Base-by-base conservation (phyloP, 2,888 invertebrate genomes). In the Ernsta delagoae region DNA sequence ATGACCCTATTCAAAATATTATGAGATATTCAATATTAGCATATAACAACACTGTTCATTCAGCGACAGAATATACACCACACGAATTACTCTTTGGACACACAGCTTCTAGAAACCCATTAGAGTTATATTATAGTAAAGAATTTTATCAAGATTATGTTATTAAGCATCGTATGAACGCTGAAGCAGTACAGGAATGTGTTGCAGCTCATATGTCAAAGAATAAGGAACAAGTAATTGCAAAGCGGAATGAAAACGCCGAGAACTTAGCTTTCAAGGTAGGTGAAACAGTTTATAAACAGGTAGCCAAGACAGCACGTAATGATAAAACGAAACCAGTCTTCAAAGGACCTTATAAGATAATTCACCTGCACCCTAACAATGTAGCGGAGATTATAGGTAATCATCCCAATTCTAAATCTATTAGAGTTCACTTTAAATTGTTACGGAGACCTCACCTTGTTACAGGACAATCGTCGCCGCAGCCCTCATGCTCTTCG, bases 131-230 rank as follows among this genome's bases (percentile, higher is more conserved):
- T 75, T 85, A 66, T 71, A 77, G 73, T 0, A 73, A 76, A 62
- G 76, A 79, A 73, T 96, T 89, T 77, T 95, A 94, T 34, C 96
- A 93, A 12, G 97, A 96, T 82, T 96, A 96, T 59, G 96, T 95
- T 1, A 96, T 96, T 70, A 95, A 94, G 84, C 97, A 97, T 64
- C 45, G 45, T 5, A n/a, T 48, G 45, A 48, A 48, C 12, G 45
- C 45, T 12, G 45, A 48, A 48, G 45, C 45, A n/a, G 56, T 71
- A 0, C 75, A 78, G 7, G 73, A 74, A 70, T 5, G 70, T 48
- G 62, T 77, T 5, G 65, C 67, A 0, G 64, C 24, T 1, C 72
- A 75, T 70, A 8, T 76, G 0, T 5, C 68, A n/a, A 48, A 36
- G 0, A 64, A 77, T 0, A 78, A 72, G 56, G 72, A 72, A 65